Evolutionary conservation across 2,113 vertebrate genomes (phyloP), one percentile per base, ranked within the genome.

Genomic region (Columba janthina): DNA sequence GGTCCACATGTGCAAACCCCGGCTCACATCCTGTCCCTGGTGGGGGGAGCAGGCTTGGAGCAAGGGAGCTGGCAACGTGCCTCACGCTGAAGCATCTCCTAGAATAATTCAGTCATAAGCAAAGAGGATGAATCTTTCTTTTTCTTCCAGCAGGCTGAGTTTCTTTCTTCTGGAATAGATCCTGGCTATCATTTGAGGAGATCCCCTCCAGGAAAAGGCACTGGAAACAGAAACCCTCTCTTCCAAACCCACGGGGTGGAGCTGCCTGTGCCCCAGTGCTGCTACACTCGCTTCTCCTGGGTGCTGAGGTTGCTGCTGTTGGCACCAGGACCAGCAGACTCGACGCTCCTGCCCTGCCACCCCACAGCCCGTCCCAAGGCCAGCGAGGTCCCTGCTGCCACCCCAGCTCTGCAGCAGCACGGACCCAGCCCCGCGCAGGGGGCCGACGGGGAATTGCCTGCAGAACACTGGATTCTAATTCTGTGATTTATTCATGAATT

Each of bases 91-190:
- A 89, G 66, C 84, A 69, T 89, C 85, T 95, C 94, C 86, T 77
- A 96, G 92, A 94, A 94, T 70, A 93, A 58, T 57, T 91, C 78
- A 57, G 87, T 89, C 76, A 29, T 34, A 83, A 93, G 66, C 61
- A 74, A 83, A 89, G 85, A 76, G 73, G 84, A 94, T 16, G 48
- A 96, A 66, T 77, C 75, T 94, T 50, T 81, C 28, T 95, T 95
- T 95, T 92, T 84, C 79, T 93, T 96, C 79, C 93, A 95, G 73
- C 61, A 78, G 72, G 57, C 61, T 93, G 70, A 56, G 66, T 57
- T 96, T 92, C 90, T 86, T 87, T 92, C 83, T 76, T 88, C 92
- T 94, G 85, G 88, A 94, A 90, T 31, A 84, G 91, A 87, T 90
- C 44, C 92, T 90, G 85, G 92, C 90, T 88, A 93, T 93, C 51